These are phyloP conservation scores for Macropis europaea DNA, from an alignment of 2,888 invertebrate species.

Conservation along the genomic window DNA sequence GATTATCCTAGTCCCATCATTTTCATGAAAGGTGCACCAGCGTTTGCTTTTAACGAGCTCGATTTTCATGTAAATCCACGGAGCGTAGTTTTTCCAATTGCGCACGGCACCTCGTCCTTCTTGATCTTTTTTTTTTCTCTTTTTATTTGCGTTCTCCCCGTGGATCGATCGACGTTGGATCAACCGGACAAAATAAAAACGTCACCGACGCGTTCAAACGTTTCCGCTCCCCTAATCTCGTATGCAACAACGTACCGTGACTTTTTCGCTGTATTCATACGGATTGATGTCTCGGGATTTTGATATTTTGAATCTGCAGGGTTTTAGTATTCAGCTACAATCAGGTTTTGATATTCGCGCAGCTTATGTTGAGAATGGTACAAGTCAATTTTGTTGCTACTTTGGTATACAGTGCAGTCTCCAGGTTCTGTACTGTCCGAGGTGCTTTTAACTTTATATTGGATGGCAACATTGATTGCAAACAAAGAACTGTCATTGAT, in stretches of 20 bases:
- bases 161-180: slow-evolving; percentile 27
- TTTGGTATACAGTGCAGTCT: too few relatives aligned
- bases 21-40: not conserved
- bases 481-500: too few relatives aligned
- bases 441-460: too few relatives aligned
- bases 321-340: too few relatives aligned
- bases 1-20: too few relatives aligned
- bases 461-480: too few relatives aligned
- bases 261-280: not conserved
- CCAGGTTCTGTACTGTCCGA: too few relatives aligned
- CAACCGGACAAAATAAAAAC: slow-evolving; percentile 28
- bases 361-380: too few relatives aligned
- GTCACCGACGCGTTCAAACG: slow-evolving; percentile 6
- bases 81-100: slow-evolving; percentile 30
- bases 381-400: too few relatives aligned
- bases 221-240: slow-evolving; percentile 12
- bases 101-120: slow-evolving; percentile 8
- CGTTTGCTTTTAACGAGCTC: slow-evolving; percentile 42
- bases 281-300: too few relatives aligned
- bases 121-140: not conserved
- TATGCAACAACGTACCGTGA: not conserved
- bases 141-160: slow-evolving; percentile 13
- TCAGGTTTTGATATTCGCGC: too few relatives aligned
- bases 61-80: slow-evolving; percentile 69
- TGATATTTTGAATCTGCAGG: too few relatives aligned